phyloP scores from a whole-genome alignment of 2,797 vertebrate genomes.

The Vultur gryphus region DNA sequence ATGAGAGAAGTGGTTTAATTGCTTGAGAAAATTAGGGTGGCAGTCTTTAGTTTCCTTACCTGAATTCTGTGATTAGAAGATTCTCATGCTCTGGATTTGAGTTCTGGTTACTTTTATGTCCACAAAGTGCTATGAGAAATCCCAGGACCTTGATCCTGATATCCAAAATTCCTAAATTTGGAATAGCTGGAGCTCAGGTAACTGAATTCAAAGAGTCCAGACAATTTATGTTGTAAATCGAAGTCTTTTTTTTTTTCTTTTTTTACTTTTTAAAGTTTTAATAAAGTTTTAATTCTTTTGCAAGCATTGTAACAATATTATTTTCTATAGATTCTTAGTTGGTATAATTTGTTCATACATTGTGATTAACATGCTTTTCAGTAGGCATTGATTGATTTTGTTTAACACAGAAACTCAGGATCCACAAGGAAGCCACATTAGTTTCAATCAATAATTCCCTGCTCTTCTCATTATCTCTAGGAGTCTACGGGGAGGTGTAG shows the following conservation, averaged over 20 bases:
- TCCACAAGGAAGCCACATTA: conserved; percentile 3
- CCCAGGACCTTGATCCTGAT: background rate
- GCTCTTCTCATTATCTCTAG: conserved; percentile 33
- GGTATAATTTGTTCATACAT: background rate
- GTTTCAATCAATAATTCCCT: conserved; percentile 36
- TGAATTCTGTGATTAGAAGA: background rate
- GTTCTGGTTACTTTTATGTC: background rate
- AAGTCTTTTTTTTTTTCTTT: background rate
- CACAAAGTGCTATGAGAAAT: background rate
- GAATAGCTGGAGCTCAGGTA: background rate
- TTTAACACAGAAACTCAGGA: background rate
- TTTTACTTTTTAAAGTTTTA: background rate
- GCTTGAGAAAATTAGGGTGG: background rate
- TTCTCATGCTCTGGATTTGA: background rate
- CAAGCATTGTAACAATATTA: background rate
- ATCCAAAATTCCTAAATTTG: background rate
- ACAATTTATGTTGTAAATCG: background rate
- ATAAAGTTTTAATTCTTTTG: background rate
- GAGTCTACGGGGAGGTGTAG: background rate
- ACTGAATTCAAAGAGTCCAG: background rate
- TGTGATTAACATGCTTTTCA: conserved; percentile 7
- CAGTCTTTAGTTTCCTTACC: background rate
- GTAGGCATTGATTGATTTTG: conserved; percentile 12
- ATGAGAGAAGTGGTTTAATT: background rate
- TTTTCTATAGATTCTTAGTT: background rate